phyloP scores from a whole-genome alignment of 2,888 invertebrate genomes.

The Timema podura region DNA sequence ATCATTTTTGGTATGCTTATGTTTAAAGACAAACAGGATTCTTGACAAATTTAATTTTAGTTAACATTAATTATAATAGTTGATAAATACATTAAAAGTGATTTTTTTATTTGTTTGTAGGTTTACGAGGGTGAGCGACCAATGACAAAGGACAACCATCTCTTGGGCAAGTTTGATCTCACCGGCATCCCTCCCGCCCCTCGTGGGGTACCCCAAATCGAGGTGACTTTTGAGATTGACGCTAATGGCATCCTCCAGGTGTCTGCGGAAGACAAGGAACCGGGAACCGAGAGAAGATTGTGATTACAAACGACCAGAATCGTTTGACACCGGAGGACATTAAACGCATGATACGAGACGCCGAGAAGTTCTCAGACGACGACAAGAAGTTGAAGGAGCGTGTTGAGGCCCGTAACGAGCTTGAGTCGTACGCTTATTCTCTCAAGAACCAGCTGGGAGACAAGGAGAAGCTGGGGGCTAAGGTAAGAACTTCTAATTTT shows the following conservation, averaged over 20 bases:
- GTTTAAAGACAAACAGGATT: too few relatives aligned
- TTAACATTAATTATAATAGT: too few relatives aligned
- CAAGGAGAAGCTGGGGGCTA: slow-evolving; percentile 95
- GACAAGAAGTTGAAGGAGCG: slow-evolving; percentile 95
- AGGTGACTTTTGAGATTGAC: slow-evolving; percentile 92
- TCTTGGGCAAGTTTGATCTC: slow-evolving; percentile 96
- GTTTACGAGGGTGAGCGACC: slow-evolving; percentile 99
- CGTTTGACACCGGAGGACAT: slow-evolving; percentile 96
- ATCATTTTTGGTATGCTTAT: too few relatives aligned
- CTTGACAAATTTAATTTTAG: too few relatives aligned
- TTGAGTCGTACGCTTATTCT: slow-evolving; percentile 96
- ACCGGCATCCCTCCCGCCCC: slow-evolving; percentile 96
- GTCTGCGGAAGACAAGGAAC: slow-evolving; percentile 98
- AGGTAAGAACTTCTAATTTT: too few relatives aligned
- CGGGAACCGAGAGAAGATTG: slow-evolving; percentile 97
- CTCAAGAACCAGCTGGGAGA: slow-evolving; percentile 95
- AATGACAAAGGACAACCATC: slow-evolving; percentile 99
- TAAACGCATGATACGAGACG: slow-evolving; percentile 98
- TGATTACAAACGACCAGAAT: slow-evolving; percentile 98
- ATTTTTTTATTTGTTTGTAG: slow-evolving; percentile 43
- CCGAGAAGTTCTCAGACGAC: slow-evolving; percentile 98
- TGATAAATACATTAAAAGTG: not conserved
- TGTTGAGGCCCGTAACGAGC: slow-evolving; percentile 93
- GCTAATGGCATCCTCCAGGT: slow-evolving; percentile 94
- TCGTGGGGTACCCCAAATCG: slow-evolving; percentile 89